A percentile compares a stretch with the other conserved stretches of the same genome.
phyloP scores from a whole-genome alignment of 2,797 vertebrate genomes.

The Schizothorax lantsangensis region DNA sequence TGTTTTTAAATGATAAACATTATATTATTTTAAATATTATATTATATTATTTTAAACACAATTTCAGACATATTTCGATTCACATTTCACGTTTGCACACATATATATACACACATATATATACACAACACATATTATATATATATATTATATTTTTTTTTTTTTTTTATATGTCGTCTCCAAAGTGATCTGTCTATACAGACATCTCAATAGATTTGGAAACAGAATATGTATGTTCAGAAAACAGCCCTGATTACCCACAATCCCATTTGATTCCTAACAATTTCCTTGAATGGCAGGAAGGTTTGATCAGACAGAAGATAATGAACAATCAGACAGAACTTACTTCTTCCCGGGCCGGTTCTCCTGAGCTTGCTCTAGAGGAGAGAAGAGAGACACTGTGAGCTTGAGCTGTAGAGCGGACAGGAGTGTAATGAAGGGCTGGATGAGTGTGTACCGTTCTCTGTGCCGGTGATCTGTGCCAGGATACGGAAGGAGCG shows the following conservation, averaged over 20 bases:
- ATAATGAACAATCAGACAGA: constrained; percentile 50
- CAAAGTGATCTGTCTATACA: not conserved
- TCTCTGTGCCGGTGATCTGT: constrained; percentile 96
- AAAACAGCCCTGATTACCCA: constrained; percentile 63
- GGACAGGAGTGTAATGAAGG: not conserved
- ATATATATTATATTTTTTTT: too few relatives aligned
- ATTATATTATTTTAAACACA: too few relatives aligned
- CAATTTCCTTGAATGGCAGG: constrained; percentile 60
- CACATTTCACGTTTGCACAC: too few relatives aligned
- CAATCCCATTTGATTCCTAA: constrained; percentile 68
- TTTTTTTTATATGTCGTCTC: not conserved
- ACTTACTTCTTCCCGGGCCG: constrained; percentile 92
- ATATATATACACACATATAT: too few relatives aligned
- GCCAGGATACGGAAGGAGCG: constrained; percentile 97
- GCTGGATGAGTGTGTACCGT: constrained; percentile 72
- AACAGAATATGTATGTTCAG: not conserved
- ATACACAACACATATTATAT: too few relatives aligned
- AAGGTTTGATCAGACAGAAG: constrained; percentile 33
- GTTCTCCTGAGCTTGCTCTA: constrained; percentile 87
- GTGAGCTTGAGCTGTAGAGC: not conserved
- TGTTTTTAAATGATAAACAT: not conserved
- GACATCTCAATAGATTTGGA: not conserved
- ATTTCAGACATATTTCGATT: not conserved
- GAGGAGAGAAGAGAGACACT: constrained; percentile 55
- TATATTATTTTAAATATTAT: too few relatives aligned